Evolutionary conservation across 2,797 vertebrate genomes (phyloP), one percentile per base, ranked within the genome.

Genomic region (Sebastes taczanowskii): DNA sequence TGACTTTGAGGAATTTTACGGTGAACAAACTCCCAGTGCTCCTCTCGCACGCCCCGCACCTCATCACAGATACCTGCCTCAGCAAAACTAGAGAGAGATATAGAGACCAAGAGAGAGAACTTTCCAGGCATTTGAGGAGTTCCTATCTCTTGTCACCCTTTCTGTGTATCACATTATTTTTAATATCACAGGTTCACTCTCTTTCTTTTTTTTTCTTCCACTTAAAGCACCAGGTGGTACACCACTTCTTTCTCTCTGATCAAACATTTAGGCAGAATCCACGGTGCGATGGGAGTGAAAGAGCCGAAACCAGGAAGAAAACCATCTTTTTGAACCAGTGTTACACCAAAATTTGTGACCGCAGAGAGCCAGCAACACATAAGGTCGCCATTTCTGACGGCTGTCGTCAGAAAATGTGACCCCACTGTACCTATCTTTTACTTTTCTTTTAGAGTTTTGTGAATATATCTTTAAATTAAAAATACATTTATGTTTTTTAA

Each of bases 1-100:
- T 95, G 93, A 96, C 94, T 94, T 95, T 95, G 92, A 96, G 95
- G 94, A 96, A 95, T 95, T 94, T 93, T 89, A 83, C 80, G 25
- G 92, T 88, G 88, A 94, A 84, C 88, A 77, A 93, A 94, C 92
- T 95, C 94, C 95, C 95, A 90, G 74, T 18, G 94, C 94, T 92
- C 92, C 86, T 38, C 81, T 78, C 75, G 55, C 88, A 88, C 42
- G 67, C 87, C 87, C 82, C 74, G 23, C 85, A 86, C 88, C 93
- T 90, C 85, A 83, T 78, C 88, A 56, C 74, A 90, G 91, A 95
- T 92, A 95, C 94, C 92, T 95, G 91, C 82, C 93, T 96, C 95
- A 96, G 95, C 95, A 96, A 89, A 96, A 94, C 80, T 62, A 68
- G 27, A n/a, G 23, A 42, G 61, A 23, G 11, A 63, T 34, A 63